phyloP scores from a whole-genome alignment of 53 echinoderm and acorn worm species.

The Paracentrotus lividus region DNA sequence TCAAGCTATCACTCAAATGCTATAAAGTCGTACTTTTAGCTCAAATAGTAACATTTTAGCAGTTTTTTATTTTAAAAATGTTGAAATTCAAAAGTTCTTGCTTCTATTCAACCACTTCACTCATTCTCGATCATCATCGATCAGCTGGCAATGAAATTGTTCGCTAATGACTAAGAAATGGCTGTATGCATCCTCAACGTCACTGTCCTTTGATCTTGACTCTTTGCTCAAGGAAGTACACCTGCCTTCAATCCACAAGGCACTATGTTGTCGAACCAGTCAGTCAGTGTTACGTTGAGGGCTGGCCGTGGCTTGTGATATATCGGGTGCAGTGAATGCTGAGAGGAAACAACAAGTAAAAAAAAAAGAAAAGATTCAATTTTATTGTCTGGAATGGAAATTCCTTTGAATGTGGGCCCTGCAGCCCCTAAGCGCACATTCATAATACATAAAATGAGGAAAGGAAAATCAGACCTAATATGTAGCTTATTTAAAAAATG shows the following conservation, averaged over 20 bases:
- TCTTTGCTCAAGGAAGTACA: constrained; percentile 88
- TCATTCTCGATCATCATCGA: neutral
- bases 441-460: too few relatives aligned
- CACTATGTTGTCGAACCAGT: constrained; percentile 91
- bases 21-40: too few relatives aligned
- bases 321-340: constrained; percentile 94
- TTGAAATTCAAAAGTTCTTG: constrained; percentile 60
- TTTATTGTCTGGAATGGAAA: too few relatives aligned
- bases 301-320: constrained; percentile 91
- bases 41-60: too few relatives aligned
- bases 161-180: constrained; percentile 82
- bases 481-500: too few relatives aligned
- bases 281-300: constrained; percentile 87
- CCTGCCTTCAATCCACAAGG: constrained; percentile 92
- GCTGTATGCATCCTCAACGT: constrained; percentile 78
- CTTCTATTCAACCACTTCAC: neutral
- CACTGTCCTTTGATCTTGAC: constrained; percentile 62
- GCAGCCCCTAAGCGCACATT: too few relatives aligned
- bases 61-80: too few relatives aligned
- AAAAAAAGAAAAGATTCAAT: neutral
- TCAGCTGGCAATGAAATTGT: constrained; percentile 75
- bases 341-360: neutral
- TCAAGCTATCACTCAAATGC: constrained; percentile 66
- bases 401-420: too few relatives aligned
- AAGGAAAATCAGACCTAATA: too few relatives aligned